Conservation (phyloP, 1,140 invertebrate species). For the Diachasmimorpha longicaudata region DNA sequence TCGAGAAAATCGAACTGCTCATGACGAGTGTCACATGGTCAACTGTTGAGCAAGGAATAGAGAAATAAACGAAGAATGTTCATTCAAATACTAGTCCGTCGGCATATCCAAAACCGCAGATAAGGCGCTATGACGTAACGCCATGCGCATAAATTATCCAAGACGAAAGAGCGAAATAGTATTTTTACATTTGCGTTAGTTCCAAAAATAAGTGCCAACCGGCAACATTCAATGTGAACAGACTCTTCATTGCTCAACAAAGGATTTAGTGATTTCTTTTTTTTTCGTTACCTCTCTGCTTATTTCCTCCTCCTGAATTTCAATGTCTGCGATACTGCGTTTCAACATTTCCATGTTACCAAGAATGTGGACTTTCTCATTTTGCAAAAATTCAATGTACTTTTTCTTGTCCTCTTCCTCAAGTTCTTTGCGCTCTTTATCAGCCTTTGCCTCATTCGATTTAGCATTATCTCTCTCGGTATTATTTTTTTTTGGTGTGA, state of each 20-base stretch:
- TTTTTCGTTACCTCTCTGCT: constrained; percentile 73
- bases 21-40: background rate
- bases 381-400: constrained; percentile 57
- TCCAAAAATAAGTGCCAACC: background rate
- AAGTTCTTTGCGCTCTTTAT: constrained; percentile 44
- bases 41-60: background rate
- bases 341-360: constrained; percentile 68
- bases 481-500: constrained; percentile 58
- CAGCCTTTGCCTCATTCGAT: constrained; percentile 63
- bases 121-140: constrained; percentile 4
- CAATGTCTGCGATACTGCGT: constrained; percentile 78
- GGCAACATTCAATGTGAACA: background rate
- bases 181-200: constrained; percentile 3
- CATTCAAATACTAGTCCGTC: background rate
- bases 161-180: background rate
- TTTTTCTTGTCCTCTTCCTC: constrained; percentile 54
- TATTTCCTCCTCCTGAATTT: constrained; percentile 83
- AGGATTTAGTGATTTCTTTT: background rate
- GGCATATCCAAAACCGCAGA: background rate
- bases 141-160: background rate
- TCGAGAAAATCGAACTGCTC: background rate
- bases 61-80: background rate
- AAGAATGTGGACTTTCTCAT: constrained; percentile 57
- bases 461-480: constrained; percentile 58
- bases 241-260: background rate